phyloP scores from a whole-genome alignment of 2,113 vertebrate species.

The Electrona antarctica region DNA sequence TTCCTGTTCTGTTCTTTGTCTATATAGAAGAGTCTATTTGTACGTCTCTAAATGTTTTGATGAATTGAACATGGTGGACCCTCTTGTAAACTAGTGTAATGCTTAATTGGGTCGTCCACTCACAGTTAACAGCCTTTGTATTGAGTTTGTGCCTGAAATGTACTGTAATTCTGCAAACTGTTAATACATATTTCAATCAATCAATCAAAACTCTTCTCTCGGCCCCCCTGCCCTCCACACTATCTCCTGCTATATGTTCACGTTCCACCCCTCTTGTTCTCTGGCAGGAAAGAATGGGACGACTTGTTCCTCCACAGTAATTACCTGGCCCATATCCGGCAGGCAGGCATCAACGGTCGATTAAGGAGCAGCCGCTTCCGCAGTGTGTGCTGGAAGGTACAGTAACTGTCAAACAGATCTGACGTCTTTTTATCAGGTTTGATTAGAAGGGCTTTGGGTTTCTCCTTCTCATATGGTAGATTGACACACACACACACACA shows the following conservation, averaged over 20 bases:
- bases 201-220: too few species aligned
- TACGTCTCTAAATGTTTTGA: too few species aligned
- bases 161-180: too few species aligned
- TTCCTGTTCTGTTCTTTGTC: too few species aligned
- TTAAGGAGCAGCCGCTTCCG: slow-evolving; percentile 99
- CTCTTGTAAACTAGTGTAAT: too few species aligned
- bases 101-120: too few species aligned
- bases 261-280: slow-evolving; percentile 38
- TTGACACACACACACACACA: too few species aligned
- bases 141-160: too few species aligned
- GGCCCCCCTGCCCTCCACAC: not conserved
- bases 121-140: too few species aligned
- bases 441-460: slow-evolving; percentile 42
- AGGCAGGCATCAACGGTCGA: slow-evolving; percentile 95
- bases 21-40: too few species aligned
- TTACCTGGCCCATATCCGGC: slow-evolving; percentile 95
- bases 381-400: slow-evolving; percentile 99
- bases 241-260: not conserved
- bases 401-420: slow-evolving; percentile 61
- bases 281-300: slow-evolving; percentile 96
- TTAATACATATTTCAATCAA: too few species aligned
- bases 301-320: slow-evolving; percentile 98
- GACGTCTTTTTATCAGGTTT: slow-evolving; percentile 48
- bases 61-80: too few species aligned
- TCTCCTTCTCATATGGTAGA: not conserved